Evolutionary conservation across 2,113 vertebrate species (phyloP).

Genomic region (Pachyramphus minor): DNA sequence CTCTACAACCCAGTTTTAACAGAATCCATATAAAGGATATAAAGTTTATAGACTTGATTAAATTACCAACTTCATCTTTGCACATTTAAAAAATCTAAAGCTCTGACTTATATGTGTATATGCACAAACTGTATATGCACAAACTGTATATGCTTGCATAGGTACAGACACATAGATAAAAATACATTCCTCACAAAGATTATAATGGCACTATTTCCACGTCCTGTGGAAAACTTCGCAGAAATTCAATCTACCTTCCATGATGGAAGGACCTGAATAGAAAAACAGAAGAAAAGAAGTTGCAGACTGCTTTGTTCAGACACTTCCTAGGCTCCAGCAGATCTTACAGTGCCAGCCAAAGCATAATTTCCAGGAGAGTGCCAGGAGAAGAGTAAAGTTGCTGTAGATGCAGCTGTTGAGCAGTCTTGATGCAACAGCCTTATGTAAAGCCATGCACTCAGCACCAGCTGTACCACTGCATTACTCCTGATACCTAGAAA

Average conservation of each 20-base stretch:
- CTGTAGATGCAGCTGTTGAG: neutral
- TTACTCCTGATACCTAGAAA: neutral
- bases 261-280: neutral
- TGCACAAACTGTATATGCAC: neutral
- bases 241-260: neutral
- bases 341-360: neutral
- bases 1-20: neutral
- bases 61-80: neutral
- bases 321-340: neutral
- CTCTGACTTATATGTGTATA: neutral
- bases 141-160: neutral
- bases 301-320: neutral
- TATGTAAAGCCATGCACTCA: neutral
- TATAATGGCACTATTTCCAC: neutral
- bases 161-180: neutral
- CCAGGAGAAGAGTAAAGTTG: neutral
- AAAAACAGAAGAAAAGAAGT: neutral
- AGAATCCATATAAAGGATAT: neutral
- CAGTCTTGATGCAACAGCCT: neutral
- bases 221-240: neutral
- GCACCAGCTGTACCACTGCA: neutral
- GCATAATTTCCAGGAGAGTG: neutral
- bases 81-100: neutral
- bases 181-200: neutral
- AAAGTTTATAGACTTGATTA: neutral